Base-by-base conservation (phyloP, 2,113 vertebrate species). In the Bostrychus sinensis region DNA sequence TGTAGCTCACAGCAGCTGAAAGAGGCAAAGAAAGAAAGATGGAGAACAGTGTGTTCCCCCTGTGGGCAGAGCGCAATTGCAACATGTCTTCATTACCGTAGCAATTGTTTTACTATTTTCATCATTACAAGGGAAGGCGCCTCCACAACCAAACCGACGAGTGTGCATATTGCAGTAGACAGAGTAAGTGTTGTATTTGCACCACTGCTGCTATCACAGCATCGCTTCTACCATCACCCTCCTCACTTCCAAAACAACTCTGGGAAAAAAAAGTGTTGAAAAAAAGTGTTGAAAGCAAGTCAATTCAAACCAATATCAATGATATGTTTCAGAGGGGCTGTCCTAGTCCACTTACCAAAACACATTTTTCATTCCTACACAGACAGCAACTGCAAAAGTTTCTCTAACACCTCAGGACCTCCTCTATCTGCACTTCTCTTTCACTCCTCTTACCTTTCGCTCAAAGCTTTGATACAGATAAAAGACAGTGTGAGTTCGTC, bases 391-490 rank as follows among this genome's bases (percentile, higher is more conserved):
- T 76, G 75, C 70, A 90, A 89, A 92, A 81, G 85, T 88, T 90
- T 88, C 81, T 78, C 79, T 71, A 86, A 78, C 84, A 72, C 84
- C 84, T 85, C 81, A 75, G 81, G 84, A 88, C 62, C 67, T 74
- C 53, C 76, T 77, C 58, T 62, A 62, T 48, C 62, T 46, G 71
- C 78, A 78, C 53, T 75, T 77, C 79, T 79, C 78, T 78, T 66
- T 80, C 68, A 63, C 79, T 81, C 83, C 77, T 62, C 83, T 75
- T 77, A 82, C 80, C 79, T 80, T 86, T 86, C 77, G 78, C 70
- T 67, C 87, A 85, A 75, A 88, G 84, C 78, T 90, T 91, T 91
- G 85, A 88, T 77, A 91, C 86, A 88, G 83, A 90, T 89, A 91
- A 92, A 92, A 92, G 84, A 66, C 16, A 61, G 77, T 60, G 77